Base-by-base conservation (phyloP, 2,113 vertebrate species). In the Glareola pratincola region DNA sequence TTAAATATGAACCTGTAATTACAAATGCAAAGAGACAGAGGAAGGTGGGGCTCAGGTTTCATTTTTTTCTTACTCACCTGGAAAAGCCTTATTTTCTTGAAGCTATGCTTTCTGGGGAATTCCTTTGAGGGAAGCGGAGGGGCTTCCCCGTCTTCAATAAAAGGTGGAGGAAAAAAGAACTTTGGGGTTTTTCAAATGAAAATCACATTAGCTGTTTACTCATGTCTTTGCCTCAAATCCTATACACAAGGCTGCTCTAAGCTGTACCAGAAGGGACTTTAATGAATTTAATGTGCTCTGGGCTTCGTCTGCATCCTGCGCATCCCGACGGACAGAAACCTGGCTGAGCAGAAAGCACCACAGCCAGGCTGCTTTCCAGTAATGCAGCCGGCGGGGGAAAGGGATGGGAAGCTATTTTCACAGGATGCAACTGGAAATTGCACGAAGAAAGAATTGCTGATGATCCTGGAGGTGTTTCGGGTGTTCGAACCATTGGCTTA, bases 91-190 rank as follows among this genome's bases (percentile, higher is more conserved):
- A 92, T 63, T 63, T 73, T 43, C 37, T 63, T n/a, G 43, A 85
- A 94, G 45, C 32, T 57, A 22, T 48, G 41, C 32, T 90, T 95
- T 79, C 93, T 80, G 82, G 64, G 53, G 85, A 85, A 85, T 80
- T 92, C 84, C 90, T 75, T 77, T 48, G 23, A 56, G 84, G 84
- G 73, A 92, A 87, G 47, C 12, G 53, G 51, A 85, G 36, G 14
- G 56, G 30, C 27, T 67, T 92, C 72, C 59, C 30, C 22, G 7
- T 84, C 50, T 84, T 56, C 75, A 71, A 6, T 32, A 53, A 89
- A 81, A 80, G n/a, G 11, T 8, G 56, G 68, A n/a, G 16, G 36
- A 20, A 88, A 71, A 89, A 57, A 32, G 21, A 86, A 9, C 45
- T 75, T 75, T 36, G 45, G 19, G 47, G 51, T 81, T 95, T 74